A percentile compares a stretch with the other conserved stretches of the same genome.
Conservation (phyloP, 2,888 invertebrate species). For the Orthosia gothica region DNA sequence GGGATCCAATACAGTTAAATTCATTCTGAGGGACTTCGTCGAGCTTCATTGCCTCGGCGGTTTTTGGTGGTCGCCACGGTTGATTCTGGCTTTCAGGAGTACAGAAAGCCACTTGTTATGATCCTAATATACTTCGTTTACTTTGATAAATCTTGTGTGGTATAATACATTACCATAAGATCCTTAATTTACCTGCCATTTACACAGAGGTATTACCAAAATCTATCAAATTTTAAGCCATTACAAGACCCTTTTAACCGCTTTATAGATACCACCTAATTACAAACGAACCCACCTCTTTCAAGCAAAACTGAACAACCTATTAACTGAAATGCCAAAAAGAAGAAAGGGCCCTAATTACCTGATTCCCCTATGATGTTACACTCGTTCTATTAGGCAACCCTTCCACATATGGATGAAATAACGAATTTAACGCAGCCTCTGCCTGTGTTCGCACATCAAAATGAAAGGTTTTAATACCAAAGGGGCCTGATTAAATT, state of each 20-base stretch:
- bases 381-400: not conserved
- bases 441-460: not conserved
- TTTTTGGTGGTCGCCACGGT: no score
- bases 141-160: no score
- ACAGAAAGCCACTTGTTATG: no score
- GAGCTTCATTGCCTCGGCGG: no score
- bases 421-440: slow-evolving; percentile 9
- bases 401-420: not conserved
- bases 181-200: no score
- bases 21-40: no score
- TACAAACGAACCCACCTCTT: not conserved
- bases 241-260: not conserved
- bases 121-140: no score
- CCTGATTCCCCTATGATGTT: not conserved
- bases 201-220: not conserved
- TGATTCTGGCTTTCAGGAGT: no score
- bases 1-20: no score
- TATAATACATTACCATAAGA: no score
- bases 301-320: not conserved
- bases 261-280: not conserved
- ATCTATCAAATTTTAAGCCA: not conserved
- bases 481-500: slow-evolving; percentile 42
- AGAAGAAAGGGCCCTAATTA: not conserved
- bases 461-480: slow-evolving; percentile 7
- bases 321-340: not conserved